These are phyloP conservation scores for Drosophila kanekoi DNA, from an alignment of 2,888 invertebrate species.

Conservation along the genomic window DNA sequence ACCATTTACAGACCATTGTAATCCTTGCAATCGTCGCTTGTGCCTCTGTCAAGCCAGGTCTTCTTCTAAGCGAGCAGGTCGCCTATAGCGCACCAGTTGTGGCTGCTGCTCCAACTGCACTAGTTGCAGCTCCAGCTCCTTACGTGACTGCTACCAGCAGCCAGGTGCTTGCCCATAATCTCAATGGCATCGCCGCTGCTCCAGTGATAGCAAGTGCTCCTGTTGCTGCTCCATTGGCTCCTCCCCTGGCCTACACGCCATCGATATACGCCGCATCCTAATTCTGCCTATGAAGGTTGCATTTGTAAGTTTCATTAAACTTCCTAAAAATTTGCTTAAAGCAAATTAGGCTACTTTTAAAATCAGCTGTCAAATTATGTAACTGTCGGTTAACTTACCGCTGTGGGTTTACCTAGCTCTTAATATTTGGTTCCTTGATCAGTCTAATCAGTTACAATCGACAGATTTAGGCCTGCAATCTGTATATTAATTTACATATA, in stretches of 20 bases:
- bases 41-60: conserved; percentile 61
- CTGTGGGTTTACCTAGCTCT: too few relatives aligned
- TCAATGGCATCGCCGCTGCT: conserved; percentile 62
- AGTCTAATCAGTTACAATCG: too few relatives aligned
- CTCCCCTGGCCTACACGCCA: conserved; percentile 38
- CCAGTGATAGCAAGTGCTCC: conserved; percentile 31
- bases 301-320: too few relatives aligned
- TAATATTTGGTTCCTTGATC: too few relatives aligned
- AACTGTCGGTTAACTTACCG: too few relatives aligned
- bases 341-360: too few relatives aligned
- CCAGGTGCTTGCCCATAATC: conserved; percentile 69
- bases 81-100: conserved; percentile 30
- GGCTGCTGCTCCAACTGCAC: conserved; percentile 31
- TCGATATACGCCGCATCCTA: conserved; percentile 18
- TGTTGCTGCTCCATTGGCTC: conserved; percentile 22
- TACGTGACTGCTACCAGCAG: conserved; percentile 68
- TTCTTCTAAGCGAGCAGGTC: conserved; percentile 38
- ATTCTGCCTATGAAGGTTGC: not conserved
- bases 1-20: conserved; percentile 54
- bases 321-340: too few relatives aligned
- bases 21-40: conserved; percentile 66
- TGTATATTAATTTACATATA: too few relatives aligned
- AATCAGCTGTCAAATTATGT: too few relatives aligned
- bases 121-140: conserved; percentile 48
- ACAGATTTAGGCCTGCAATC: too few relatives aligned